These are phyloP conservation scores for Anarsia innoxiella DNA, from an alignment of 2,888 invertebrate species.

Conservation along the genomic window DNA sequence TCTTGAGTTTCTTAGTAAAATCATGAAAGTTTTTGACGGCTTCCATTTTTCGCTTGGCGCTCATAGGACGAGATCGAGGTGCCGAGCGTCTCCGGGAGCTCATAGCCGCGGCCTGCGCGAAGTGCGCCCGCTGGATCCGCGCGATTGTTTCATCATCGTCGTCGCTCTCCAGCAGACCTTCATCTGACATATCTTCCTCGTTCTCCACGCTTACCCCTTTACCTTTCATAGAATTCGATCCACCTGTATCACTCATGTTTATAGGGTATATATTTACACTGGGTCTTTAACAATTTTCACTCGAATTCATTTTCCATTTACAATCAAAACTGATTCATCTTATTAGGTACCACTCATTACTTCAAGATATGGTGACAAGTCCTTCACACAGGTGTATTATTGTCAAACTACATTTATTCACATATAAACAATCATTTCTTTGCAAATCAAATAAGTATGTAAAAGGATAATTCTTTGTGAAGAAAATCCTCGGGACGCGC, in stretches of 20 bases:
- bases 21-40: slow-evolving; percentile 68
- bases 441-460: too few relatives aligned
- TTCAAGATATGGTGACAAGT: too few relatives aligned
- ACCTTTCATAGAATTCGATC: slow-evolving; percentile 40
- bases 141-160: slow-evolving; percentile 69
- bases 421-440: too few relatives aligned
- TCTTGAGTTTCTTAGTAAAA: slow-evolving; percentile 69
- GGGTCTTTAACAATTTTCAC: too few relatives aligned
- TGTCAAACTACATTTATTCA: too few relatives aligned
- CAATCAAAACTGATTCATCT: too few relatives aligned
- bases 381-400: too few relatives aligned
- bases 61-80: slow-evolving; percentile 57
- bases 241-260: slow-evolving; percentile 52
- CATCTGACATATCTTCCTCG: slow-evolving; percentile 53
- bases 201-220: slow-evolving; percentile 44
- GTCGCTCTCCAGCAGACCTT: slow-evolving; percentile 58
- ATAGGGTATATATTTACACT: too few relatives aligned
- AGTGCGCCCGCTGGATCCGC: slow-evolving; percentile 64
- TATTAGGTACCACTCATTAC: too few relatives aligned
- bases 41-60: slow-evolving; percentile 69
- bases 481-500: slow-evolving; percentile 54
- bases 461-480: slow-evolving; percentile 59
- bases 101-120: slow-evolving; percentile 65
- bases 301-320: too few relatives aligned
- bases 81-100: slow-evolving; percentile 49